Conservation (phyloP, 2,888 invertebrate species). For the Augiades crinisus region DNA sequence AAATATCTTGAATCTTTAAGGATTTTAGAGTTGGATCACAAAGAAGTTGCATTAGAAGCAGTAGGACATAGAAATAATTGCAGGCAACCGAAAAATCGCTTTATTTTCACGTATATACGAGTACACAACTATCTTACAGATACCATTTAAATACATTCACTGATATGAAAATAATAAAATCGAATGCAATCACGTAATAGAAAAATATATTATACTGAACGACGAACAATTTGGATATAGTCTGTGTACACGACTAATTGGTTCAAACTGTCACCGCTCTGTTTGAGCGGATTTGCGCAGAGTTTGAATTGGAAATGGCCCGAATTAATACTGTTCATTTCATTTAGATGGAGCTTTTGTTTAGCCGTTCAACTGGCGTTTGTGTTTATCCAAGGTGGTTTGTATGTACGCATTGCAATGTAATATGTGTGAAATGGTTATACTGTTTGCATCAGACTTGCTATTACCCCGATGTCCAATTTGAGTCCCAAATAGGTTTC, state of each 20-base stretch:
- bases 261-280: constrained; percentile 14
- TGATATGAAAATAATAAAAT: neutral
- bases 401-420: constrained; percentile 34
- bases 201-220: neutral
- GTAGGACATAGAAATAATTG: no score
- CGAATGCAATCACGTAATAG: neutral
- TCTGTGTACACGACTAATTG: constrained; percentile 19
- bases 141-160: no score
- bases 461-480: no score
- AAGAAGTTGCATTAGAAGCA: no score
- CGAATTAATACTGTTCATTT: constrained; percentile 24
- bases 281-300: constrained; percentile 15
- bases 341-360: constrained; percentile 21
- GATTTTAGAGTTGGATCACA: no score
- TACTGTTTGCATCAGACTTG: neutral
- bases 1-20: no score
- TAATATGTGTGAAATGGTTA: neutral
- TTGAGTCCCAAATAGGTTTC: no score
- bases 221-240: neutral
- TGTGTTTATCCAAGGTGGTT: constrained; percentile 25
- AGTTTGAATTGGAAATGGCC: constrained; percentile 21
- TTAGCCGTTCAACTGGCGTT: constrained; percentile 5
- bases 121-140: no score
- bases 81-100: no score
- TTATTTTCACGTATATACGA: no score